These are phyloP conservation scores for Bugula neritina DNA, from an alignment of 2,888 invertebrate species.

Conservation along the genomic window DNA sequence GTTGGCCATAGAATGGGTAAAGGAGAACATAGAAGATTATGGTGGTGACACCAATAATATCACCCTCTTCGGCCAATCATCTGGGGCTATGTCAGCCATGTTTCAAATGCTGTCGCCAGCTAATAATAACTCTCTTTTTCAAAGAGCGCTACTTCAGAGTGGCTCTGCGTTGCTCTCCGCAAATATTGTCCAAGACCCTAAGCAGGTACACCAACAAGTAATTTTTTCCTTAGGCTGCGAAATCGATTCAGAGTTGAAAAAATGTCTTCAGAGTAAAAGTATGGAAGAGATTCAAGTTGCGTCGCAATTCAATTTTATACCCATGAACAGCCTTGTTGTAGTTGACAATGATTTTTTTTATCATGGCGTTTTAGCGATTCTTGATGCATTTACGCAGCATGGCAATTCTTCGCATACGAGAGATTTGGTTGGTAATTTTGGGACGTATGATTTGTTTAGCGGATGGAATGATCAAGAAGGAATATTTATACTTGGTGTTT, in stretches of 20 bases:
- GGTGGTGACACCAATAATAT: constrained; percentile 34
- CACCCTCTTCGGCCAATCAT: constrained; percentile 39
- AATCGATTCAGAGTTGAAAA: not conserved
- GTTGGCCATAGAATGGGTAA: constrained; percentile 36
- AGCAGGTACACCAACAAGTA: not conserved
- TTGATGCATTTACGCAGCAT: not conserved
- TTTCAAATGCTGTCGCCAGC: constrained; percentile 34
- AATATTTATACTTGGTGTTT: not conserved
- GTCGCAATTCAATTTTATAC: not conserved
- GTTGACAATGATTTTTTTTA: not conserved
- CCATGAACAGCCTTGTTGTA: too few relatives aligned
- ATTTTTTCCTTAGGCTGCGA: not conserved
- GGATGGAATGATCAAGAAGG: constrained; percentile 24
- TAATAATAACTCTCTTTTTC: constrained; percentile 28
- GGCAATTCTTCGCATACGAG: not conserved
- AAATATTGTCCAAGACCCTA: not conserved
- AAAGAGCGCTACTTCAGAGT: constrained; percentile 2
- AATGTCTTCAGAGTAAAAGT: not conserved
- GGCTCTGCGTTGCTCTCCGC: not conserved
- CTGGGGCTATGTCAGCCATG: constrained; percentile 35
- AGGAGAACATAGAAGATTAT: constrained; percentile 35
- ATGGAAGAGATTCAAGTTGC: not conserved
- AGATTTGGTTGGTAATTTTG: constrained; percentile 10
- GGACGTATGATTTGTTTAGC: not conserved
- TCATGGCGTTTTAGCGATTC: not conserved